Evolutionary conservation across 2,113 vertebrate genomes (phyloP).

Genomic region (Hippoglossus stenolepis): DNA sequence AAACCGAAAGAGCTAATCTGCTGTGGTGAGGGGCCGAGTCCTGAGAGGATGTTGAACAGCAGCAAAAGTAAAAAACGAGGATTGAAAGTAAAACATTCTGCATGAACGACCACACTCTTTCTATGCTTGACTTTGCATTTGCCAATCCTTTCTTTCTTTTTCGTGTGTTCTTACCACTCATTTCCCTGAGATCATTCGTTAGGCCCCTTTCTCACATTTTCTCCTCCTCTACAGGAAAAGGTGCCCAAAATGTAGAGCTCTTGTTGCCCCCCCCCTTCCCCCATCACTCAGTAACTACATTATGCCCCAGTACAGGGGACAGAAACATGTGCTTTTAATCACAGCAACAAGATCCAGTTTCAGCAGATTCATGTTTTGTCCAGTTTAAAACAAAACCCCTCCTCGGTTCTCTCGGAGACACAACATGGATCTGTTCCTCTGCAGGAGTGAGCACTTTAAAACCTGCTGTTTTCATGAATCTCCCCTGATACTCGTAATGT

Average conservation of each 20-base stretch:
- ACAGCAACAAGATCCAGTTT: slow-evolving; percentile 56
- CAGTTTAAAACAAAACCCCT: slow-evolving; percentile 33
- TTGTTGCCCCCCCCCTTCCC: slow-evolving; percentile 32
- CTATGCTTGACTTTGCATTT: background rate
- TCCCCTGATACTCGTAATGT: background rate
- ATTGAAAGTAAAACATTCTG: background rate
- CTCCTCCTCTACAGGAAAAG: slow-evolving; percentile 30
- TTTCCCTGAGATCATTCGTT: slow-evolving; percentile 11
- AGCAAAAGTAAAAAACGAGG: slow-evolving; percentile 28
- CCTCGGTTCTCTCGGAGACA: slow-evolving; percentile 8
- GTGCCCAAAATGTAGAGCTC: slow-evolving; percentile 30
- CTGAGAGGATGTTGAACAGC: slow-evolving; percentile 39
- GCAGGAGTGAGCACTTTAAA: background rate
- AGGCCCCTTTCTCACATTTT: slow-evolving; percentile 14
- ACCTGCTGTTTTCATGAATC: slow-evolving; percentile 5
- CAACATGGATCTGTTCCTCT: slow-evolving; percentile 23
- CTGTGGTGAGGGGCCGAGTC: slow-evolving; percentile 1
- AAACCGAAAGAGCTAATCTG: slow-evolving; percentile 52
- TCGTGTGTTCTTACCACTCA: background rate
- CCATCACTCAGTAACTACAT: slow-evolving; percentile 43
- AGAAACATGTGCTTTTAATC: slow-evolving; percentile 77
- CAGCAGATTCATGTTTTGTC: slow-evolving; percentile 50
- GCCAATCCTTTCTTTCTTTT: background rate
- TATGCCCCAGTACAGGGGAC: slow-evolving; percentile 40
- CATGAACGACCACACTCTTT: background rate